Conservation (phyloP, 2,113 vertebrate species). For the Mormyrus lacerda region DNA sequence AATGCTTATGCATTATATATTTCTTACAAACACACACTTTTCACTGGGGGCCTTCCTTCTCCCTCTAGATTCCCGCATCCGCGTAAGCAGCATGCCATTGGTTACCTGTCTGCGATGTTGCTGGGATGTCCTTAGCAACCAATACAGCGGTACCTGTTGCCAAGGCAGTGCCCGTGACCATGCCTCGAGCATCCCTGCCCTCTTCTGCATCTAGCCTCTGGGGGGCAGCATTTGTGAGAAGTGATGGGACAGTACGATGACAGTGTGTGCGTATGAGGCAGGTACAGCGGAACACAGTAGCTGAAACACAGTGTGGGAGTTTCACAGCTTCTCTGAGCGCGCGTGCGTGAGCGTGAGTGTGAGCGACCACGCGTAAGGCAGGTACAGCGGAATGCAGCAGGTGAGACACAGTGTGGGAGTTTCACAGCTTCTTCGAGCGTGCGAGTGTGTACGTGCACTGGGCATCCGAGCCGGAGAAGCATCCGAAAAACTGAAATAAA, state of each 20-base stretch:
- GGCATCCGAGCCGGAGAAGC: background rate
- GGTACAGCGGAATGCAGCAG: background rate
- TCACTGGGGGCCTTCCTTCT: background rate
- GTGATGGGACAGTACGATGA: background rate
- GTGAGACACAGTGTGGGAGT: background rate
- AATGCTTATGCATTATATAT: background rate
- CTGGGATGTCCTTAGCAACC: conserved; percentile 17
- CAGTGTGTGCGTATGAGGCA: background rate
- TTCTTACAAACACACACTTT: background rate
- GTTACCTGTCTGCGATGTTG: background rate
- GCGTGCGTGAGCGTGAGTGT: background rate
- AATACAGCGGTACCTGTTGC: background rate
- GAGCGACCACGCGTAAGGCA: background rate
- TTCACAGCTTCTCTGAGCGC: background rate
- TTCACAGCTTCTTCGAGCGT: background rate
- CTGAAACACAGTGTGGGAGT: background rate
- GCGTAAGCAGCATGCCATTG: background rate
- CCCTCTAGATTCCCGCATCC: background rate
- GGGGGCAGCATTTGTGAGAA: background rate
- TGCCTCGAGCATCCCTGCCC: background rate
- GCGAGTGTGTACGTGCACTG: background rate
- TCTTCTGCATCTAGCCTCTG: background rate
- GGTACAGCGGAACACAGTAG: background rate
- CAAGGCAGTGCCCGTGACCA: background rate
- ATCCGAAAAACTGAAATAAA: background rate